These are phyloP conservation scores for Thera obeliscata DNA, from an alignment of 2,888 invertebrate species.

Conservation along the genomic window DNA sequence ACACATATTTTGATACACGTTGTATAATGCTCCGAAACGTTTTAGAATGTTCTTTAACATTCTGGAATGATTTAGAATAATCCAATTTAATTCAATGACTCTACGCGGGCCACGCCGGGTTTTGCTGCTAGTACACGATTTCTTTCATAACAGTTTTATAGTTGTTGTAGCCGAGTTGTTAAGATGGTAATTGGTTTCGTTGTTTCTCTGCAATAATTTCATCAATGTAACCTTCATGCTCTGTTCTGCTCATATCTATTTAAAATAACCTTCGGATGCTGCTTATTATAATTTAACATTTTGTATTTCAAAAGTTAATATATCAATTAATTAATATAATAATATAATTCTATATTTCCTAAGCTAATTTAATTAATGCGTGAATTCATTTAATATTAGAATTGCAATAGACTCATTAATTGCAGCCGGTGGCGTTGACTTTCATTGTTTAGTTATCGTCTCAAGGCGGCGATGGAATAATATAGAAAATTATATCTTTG, in stretches of 20 bases:
- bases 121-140: no score
- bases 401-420: slow-evolving; percentile 47
- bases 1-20: no score
- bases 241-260: slow-evolving; percentile 47
- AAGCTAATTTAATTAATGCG: slow-evolving; percentile 50
- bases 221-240: slow-evolving; percentile 47
- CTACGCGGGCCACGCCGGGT: no score
- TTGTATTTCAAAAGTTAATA: slow-evolving; percentile 45
- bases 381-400: slow-evolving; percentile 46
- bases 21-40: no score
- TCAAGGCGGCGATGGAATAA: slow-evolving; percentile 41
- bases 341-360: slow-evolving; percentile 32
- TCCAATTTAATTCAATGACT: no score
- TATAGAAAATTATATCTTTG: slow-evolving; percentile 27
- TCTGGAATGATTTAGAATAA: no score
- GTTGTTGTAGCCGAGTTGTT: not conserved
- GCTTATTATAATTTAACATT: slow-evolving; percentile 46
- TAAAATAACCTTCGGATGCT: slow-evolving; percentile 51
- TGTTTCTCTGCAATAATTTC: slow-evolving; percentile 28
- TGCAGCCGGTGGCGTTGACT: slow-evolving; percentile 33
- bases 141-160: no score
- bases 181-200: slow-evolving; percentile 3
- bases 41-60: no score
- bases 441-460: slow-evolving; percentile 42
- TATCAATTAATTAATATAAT: slow-evolving; percentile 16